Evolutionary conservation across 2,888 invertebrate species (phyloP).

Genomic region (Rhogogaster chlorosoma): DNA sequence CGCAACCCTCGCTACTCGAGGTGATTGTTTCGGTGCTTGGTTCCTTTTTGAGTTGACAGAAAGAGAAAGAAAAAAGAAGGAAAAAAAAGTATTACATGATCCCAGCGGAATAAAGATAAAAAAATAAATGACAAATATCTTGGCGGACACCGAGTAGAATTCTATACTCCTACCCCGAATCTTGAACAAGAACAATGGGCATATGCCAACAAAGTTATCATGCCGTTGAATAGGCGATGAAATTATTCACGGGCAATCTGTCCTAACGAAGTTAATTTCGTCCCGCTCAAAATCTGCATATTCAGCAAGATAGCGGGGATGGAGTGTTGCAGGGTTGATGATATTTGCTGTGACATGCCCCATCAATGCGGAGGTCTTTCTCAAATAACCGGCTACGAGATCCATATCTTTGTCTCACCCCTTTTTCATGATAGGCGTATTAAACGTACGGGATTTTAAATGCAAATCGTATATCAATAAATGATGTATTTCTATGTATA

Average conservation of each 20-base stretch:
- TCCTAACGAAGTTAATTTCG: slow-evolving; percentile 74
- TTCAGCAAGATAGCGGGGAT: slow-evolving; percentile 60
- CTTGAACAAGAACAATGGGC: slow-evolving; percentile 66
- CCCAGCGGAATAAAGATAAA: neutral
- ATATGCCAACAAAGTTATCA: slow-evolving; percentile 74
- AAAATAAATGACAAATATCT: neutral
- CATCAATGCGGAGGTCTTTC: slow-evolving; percentile 31
- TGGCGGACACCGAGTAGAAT: slow-evolving; percentile 30
- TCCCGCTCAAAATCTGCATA: slow-evolving; percentile 64
- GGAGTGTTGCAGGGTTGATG: slow-evolving; percentile 47
- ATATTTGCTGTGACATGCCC: slow-evolving; percentile 40
- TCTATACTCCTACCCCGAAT: slow-evolving; percentile 12
- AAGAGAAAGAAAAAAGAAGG: neutral
- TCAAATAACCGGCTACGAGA: slow-evolving; percentile 26
- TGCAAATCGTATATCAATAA: neutral
- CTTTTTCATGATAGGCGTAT: neutral
- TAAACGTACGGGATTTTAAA: neutral
- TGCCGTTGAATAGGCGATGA: slow-evolving; percentile 71
- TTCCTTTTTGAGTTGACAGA: neutral
- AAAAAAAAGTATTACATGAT: too few species aligned
- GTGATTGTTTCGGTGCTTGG: neutral
- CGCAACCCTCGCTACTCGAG: slow-evolving; percentile 1
- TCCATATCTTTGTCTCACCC: slow-evolving; percentile 20
- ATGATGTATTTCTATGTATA: neutral
- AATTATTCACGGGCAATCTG: slow-evolving; percentile 76